Evolutionary conservation across 2,888 invertebrate genomes (phyloP).

Genomic region (Autographa gamma): DNA sequence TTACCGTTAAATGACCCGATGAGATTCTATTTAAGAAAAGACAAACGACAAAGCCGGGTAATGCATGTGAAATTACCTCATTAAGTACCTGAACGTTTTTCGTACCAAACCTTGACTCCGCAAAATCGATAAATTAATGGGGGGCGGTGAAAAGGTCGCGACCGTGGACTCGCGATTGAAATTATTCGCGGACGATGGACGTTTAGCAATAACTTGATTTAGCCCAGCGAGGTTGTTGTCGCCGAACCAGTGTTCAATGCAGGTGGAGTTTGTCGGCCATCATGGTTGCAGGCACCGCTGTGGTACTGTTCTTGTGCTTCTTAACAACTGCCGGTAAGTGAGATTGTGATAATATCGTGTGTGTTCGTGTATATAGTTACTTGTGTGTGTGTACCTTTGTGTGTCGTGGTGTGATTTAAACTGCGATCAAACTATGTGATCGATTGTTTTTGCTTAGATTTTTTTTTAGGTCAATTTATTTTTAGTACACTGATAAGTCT

Average conservation of each 20-base stretch:
- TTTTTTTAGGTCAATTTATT: no score
- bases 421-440: no score
- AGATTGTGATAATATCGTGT: not conserved
- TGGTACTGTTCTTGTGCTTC: constrained; percentile 57
- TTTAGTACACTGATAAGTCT: no score
- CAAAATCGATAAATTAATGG: constrained; percentile 41
- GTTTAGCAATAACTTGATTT: constrained; percentile 72
- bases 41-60: not conserved
- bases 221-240: constrained; percentile 63
- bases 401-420: no score
- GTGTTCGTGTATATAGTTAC: not conserved
- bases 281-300: constrained; percentile 56
- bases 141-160: constrained; percentile 73
- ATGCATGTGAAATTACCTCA: constrained; percentile 36
- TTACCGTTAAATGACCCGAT: not conserved
- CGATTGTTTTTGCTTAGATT: no score
- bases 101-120: constrained; percentile 47
- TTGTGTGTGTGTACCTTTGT: not conserved
- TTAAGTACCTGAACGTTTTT: constrained; percentile 28
- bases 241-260: constrained; percentile 56
- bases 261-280: constrained; percentile 52
- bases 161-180: constrained; percentile 80
- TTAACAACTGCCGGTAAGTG: constrained; percentile 52
- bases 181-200: constrained; percentile 68
- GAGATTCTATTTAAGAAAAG: not conserved